Evolutionary conservation across 2,113 vertebrate genomes (phyloP), one percentile per base, ranked within the genome.

Genomic region (Hydropotes inermis): DNA sequence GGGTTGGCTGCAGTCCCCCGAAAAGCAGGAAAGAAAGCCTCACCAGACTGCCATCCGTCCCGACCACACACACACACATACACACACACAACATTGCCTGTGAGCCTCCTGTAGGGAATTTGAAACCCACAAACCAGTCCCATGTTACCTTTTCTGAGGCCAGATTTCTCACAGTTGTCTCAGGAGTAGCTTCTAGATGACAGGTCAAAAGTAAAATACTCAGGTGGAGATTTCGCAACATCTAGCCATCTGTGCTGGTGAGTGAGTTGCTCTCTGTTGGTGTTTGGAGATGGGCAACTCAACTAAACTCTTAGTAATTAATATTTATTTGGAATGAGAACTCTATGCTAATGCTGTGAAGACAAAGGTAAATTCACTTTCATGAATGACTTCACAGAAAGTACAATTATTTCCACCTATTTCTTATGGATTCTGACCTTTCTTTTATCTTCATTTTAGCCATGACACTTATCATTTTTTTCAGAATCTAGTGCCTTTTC

Each of bases 391-490:
- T 89, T 94, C 87, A 84, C 27, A 70, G 11, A 0, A 36, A 13
- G 12, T 33, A 43, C 5, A 54, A 28, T 60, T 74, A 52, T 90
- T 95, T 95, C 33, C 60, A 57, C 15, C 17, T 82, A 30, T 89
- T 92, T 33, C 19, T 9, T 36, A 21, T 50, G 21, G 13, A 64
- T 36, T 94, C 45, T 96, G 36, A 57, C 10, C 3, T 81, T 30
- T 30, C 28, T 67, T 89, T 70, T 60, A 23, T 70, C 43, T 86
- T 94, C 87, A 74, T 61, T 96, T 94, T 96, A 95, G 47, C 11
- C n/a, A 30, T 58, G 50, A 81, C n/a, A 33, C 13, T 83, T 91
- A 61, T 5, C 28, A 64, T 74, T 19, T 74, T 25, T 79, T 95
- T 81, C 23, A 1, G 12, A 93, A 91, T 60, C 30, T 81, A 79